phyloP scores from a whole-genome alignment of 2,113 vertebrate species.

The Aramus guarauna region DNA sequence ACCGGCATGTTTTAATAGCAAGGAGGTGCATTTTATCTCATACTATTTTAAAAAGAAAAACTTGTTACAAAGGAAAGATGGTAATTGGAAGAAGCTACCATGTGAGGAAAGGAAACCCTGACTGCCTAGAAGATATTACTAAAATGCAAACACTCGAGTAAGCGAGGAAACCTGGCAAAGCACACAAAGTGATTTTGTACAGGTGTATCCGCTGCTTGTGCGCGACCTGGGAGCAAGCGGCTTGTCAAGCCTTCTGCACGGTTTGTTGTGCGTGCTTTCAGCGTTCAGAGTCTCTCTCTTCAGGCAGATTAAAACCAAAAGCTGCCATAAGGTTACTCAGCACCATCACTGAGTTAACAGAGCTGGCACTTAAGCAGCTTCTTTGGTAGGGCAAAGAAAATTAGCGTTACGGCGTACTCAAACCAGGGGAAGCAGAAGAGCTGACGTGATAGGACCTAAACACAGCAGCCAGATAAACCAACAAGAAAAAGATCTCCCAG shows the following conservation, averaged over 20 bases:
- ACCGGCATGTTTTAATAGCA: rapidly evolving
- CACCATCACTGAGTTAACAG: background rate
- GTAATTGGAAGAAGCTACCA: background rate
- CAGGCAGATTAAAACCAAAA: no score
- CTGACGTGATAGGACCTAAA: background rate
- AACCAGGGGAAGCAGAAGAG: background rate
- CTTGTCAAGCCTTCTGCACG: background rate
- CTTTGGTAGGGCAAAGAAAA: background rate
- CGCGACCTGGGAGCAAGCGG: background rate
- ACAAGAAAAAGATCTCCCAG: background rate
- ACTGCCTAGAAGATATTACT: rapidly evolving
- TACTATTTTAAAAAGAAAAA: background rate
- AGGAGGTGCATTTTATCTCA: background rate
- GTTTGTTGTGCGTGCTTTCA: no score
- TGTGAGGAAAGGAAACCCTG: background rate
- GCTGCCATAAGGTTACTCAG: rapidly evolving
- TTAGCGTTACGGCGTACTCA: background rate
- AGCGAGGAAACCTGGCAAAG: no score
- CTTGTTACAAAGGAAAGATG: no score
- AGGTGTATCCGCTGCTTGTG: rapidly evolving
- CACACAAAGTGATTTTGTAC: rapidly evolving
- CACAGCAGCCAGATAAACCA: background rate
- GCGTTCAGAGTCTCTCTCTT: rapidly evolving
- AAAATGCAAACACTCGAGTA: rapidly evolving
- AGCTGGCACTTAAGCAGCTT: background rate